Evolutionary conservation across 2,113 vertebrate genomes (phyloP).

Genomic region (Burhinus oedicnemus): DNA sequence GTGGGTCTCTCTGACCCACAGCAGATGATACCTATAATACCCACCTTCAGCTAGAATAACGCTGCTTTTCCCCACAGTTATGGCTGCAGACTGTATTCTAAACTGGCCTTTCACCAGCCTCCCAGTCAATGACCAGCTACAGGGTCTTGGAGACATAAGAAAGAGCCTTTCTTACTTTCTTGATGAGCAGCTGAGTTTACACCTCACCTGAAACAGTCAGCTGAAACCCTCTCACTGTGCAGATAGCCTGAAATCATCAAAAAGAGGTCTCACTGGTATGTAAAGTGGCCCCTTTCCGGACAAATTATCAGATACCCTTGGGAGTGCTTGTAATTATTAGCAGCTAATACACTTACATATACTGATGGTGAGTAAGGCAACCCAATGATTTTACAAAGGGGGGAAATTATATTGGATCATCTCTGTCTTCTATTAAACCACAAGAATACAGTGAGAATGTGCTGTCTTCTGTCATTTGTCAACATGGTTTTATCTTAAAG

Average conservation of each 20-base stretch:
- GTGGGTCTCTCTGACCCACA: background rate
- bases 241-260: constrained; percentile 2
- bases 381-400: background rate
- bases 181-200: background rate
- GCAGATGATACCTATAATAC: background rate
- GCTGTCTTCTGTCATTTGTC: background rate
- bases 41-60: background rate
- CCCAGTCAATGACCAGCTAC: background rate
- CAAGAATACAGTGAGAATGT: background rate
- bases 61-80: background rate
- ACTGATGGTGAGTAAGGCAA: background rate
- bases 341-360: background rate
- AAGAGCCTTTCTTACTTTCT: background rate
- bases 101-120: background rate
- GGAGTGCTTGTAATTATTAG: background rate
- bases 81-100: background rate
- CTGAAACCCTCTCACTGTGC: background rate
- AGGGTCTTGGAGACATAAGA: background rate
- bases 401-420: background rate
- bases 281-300: background rate
- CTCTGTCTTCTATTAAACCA: background rate
- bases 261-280: background rate
- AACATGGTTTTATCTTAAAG: background rate
- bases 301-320: background rate
- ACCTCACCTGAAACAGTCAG: background rate